phyloP scores from a whole-genome alignment of 92 coral and sea anemone species.

The Epizoanthus scotinus region DNA sequence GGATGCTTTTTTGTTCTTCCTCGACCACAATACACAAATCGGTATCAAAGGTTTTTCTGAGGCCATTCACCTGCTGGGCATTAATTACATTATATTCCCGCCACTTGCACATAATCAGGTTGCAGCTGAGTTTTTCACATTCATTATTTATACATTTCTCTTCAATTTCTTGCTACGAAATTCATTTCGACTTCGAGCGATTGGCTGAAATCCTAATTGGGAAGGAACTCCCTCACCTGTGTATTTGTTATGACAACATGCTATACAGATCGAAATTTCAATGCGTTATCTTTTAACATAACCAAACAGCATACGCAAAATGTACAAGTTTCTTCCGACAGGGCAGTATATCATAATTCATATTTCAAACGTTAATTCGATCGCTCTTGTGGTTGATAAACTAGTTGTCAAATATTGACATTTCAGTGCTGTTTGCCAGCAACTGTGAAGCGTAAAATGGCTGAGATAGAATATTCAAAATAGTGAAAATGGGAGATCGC shows the following conservation, averaged over 20 bases:
- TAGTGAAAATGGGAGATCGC: slow-evolving; percentile 63
- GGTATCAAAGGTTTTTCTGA: neutral
- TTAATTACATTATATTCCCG: neutral
- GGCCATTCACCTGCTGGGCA: slow-evolving; percentile 38
- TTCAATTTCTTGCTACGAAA: slow-evolving; percentile 5
- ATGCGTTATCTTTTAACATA: neutral
- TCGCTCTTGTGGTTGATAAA: neutral
- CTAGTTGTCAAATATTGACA: too few species aligned
- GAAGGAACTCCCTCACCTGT: neutral
- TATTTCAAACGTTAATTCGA: neutral
- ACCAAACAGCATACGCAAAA: slow-evolving; percentile 2
- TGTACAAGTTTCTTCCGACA: neutral
- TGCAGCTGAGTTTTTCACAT: slow-evolving; percentile 14
- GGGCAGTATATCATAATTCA: neutral
- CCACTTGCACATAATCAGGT: neutral
- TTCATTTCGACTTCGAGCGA: neutral
- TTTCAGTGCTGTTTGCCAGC: neutral
- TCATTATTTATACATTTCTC: neutral
- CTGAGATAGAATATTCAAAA: neutral
- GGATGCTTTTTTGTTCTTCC: too few species aligned
- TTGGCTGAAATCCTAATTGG: slow-evolving; percentile 2
- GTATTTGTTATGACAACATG: slow-evolving; percentile 30
- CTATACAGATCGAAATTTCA: slow-evolving; percentile 20
- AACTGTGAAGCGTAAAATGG: neutral
- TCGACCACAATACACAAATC: too few species aligned